A percentile compares a stretch with the other conserved stretches of the same genome.
These are phyloP conservation scores for Oedothorax gibbosus DNA, from an alignment of 1,140 invertebrate genomes.

Conservation along the genomic window DNA sequence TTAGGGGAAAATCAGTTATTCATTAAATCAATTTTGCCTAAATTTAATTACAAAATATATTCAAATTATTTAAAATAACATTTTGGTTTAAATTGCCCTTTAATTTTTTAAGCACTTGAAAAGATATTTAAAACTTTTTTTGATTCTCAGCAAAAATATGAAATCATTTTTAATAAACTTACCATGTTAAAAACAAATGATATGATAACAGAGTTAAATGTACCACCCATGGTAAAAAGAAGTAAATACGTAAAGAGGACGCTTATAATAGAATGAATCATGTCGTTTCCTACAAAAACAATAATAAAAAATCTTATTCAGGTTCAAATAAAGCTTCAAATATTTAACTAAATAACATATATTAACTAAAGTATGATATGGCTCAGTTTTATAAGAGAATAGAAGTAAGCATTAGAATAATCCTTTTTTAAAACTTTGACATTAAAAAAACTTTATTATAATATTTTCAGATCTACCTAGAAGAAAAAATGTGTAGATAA, in stretches of 20 bases:
- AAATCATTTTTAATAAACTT: slow-evolving; percentile 23
- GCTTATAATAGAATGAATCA: slow-evolving; percentile 79
- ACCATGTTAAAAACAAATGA: slow-evolving; percentile 84
- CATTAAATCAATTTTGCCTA: background rate
- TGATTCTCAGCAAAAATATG: background rate
- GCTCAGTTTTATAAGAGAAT: background rate
- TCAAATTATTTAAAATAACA: background rate
- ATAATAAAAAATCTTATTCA: background rate
- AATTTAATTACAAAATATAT: too few species aligned
- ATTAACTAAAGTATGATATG: background rate
- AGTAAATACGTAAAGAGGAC: slow-evolving; percentile 78
- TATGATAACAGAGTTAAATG: slow-evolving; percentile 74
- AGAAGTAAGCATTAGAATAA: background rate
- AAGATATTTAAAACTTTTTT: background rate
- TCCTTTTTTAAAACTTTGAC: background rate
- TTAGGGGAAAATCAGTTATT: too few species aligned
- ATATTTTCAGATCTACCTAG: too few species aligned
- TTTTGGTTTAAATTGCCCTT: background rate
- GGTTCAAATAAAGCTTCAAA: background rate
- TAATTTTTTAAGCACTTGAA: background rate
- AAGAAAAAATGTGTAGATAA: too few species aligned
- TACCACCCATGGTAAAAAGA: slow-evolving; percentile 74
- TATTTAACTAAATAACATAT: background rate
- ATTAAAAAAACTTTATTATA: too few species aligned
- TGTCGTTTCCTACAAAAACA: slow-evolving; percentile 70